Evolutionary conservation across 2,888 invertebrate genomes (phyloP), one percentile per base, ranked within the genome.

Genomic region (Balanococcus diminutus): DNA sequence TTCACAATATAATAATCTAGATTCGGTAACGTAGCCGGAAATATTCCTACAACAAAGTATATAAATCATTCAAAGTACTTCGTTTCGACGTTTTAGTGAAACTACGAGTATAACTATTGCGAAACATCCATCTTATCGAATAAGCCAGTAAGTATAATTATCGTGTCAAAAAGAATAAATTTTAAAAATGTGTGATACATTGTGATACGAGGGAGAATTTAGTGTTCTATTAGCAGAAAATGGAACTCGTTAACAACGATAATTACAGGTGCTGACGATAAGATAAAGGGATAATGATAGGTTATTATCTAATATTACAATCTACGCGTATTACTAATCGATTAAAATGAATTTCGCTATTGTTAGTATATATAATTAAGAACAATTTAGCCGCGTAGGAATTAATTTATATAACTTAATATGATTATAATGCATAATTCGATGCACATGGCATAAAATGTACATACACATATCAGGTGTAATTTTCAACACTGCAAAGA

Each of bases 221-320:
- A 51, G 4, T 51, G 28, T 31, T 28, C 67, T 14, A n/a, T n/a
- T n/a, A n/a, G 31, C 51, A 28, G 67, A n/a, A 67, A 67, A n/a
- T 67, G 32, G 32, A 5, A 75, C 75, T 28, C 75, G 75, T 75
- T 75, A 75, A 75, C 32, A 9, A 75, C 14, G 32, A 75, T 75
- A 75, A 75, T 75, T 75, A 75, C 75, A 75, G 75, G 75, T 75
- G 75, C 75, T 75, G 32, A 75, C 75, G 32, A 67, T 67, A 75
- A 22, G 75, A 31, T 75, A 75, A 75, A 75, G 75, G 32, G 75
- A 32, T 75, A 75, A 75, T 75, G 19, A 75, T 75, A 75, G 32
- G 75, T 75, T 75, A 32, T 75, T 75, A 75, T 75, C 75, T 75
- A 32, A 75, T 75, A 67, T 67, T 67, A 67, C 28, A 31, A 28